Conservation (phyloP, 1,140 invertebrate species). For the Contarinia nasturtii region DNA sequence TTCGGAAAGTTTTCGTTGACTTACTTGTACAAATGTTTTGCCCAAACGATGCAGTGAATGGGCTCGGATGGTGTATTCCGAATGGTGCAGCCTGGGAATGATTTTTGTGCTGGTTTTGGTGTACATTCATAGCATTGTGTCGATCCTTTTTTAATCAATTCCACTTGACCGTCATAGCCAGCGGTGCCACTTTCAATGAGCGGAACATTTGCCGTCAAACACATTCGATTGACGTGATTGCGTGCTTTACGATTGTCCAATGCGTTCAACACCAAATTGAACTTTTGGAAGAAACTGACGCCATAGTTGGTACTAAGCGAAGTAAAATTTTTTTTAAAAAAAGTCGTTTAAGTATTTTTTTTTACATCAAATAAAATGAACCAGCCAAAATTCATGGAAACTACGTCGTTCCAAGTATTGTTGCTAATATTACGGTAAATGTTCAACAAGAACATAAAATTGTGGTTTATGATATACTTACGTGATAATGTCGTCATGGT, state of each 20-base stretch:
- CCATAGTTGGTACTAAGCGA: slow-evolving; percentile 77
- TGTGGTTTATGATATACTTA: no score
- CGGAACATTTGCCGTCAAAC: slow-evolving; percentile 82
- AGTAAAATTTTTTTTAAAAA: no score
- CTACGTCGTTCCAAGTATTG: no score
- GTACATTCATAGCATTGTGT: slow-evolving; percentile 97
- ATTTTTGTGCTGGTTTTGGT: slow-evolving; percentile 78
- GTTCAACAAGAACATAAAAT: no score
- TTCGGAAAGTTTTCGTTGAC: slow-evolving; percentile 11
- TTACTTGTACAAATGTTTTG: slow-evolving; percentile 96
- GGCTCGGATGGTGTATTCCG: slow-evolving; percentile 98
- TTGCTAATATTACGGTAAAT: no score
- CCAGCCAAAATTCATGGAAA: no score
- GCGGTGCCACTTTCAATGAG: slow-evolving; percentile 93
- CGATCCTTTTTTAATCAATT: slow-evolving; percentile 68
- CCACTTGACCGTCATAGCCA: slow-evolving; percentile 82
- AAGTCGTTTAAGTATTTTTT: slow-evolving; percentile 2
- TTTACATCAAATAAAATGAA: background rate
- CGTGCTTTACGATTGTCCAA: slow-evolving; percentile 91
- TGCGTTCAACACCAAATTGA: slow-evolving; percentile 88
- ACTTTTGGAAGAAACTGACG: slow-evolving; percentile 80
- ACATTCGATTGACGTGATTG: slow-evolving; percentile 98
- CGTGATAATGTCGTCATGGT: no score
- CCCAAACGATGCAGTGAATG: slow-evolving; percentile 99
- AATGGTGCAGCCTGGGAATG: slow-evolving; percentile 95